Conservation (phyloP, 2,888 invertebrate genomes). For the Melanophora roralis region DNA sequence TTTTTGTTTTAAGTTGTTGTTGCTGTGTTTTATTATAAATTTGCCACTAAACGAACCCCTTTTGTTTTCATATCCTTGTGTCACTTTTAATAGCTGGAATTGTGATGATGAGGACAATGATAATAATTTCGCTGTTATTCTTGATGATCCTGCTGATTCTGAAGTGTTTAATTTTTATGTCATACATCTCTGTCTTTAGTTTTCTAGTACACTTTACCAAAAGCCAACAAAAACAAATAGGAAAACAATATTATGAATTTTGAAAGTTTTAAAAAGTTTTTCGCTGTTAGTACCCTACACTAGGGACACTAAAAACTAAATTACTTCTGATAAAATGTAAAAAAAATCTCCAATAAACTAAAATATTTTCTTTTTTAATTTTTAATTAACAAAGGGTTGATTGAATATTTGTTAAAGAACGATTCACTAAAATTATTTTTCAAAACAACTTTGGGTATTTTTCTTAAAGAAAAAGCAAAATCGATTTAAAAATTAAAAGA, state of each 20-base stretch:
- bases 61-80: slow-evolving; percentile 51
- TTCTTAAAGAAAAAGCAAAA: too few relatives aligned
- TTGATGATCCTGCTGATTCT: slow-evolving; percentile 60
- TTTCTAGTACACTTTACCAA: slow-evolving; percentile 3
- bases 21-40: slow-evolving; percentile 55
- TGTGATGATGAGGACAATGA: slow-evolving; percentile 39
- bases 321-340: too few relatives aligned
- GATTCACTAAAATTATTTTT: too few relatives aligned
- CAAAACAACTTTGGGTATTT: too few relatives aligned
- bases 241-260: not conserved
- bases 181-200: slow-evolving; percentile 19
- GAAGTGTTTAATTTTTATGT: slow-evolving; percentile 61
- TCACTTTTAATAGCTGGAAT: slow-evolving; percentile 43
- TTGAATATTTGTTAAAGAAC: too few relatives aligned
- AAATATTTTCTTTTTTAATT: too few relatives aligned
- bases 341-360: too few relatives aligned
- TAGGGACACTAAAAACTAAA: too few relatives aligned
- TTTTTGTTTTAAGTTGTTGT: slow-evolving; percentile 26
- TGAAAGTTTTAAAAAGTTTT: not conserved
- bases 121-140: slow-evolving; percentile 55
- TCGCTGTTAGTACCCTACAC: not conserved
- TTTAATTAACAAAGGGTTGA: too few relatives aligned
- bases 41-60: slow-evolving; percentile 56
- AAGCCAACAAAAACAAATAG: not conserved
- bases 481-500: too few relatives aligned